phyloP scores from a whole-genome alignment of 2,113 vertebrate species.

The Alosa alosa region DNA sequence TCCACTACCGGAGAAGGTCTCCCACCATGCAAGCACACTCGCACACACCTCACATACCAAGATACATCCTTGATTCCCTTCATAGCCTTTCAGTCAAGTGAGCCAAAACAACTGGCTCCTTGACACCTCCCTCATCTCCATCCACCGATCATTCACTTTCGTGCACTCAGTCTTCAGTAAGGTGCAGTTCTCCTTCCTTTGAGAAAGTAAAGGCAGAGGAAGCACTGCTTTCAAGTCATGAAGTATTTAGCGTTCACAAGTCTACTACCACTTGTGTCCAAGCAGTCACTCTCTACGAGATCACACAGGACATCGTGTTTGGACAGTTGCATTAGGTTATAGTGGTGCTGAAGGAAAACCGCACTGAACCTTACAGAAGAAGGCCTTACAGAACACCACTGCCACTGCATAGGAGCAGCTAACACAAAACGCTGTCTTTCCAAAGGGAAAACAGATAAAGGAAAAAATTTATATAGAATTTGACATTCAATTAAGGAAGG shows the following conservation, averaged over 20 bases:
- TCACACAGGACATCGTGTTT: not conserved
- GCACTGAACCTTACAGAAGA: conserved; percentile 18
- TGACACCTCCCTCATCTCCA: not conserved
- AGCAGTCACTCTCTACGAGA: not conserved
- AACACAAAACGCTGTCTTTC: not conserved
- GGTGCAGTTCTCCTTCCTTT: conserved; percentile 3
- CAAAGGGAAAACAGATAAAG: not conserved
- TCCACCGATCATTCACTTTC: not conserved
- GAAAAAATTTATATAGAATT: not conserved
- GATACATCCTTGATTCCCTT: not conserved
- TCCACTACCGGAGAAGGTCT: conserved; percentile 2
- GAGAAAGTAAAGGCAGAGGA: conserved; percentile 12
- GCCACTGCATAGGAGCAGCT: conserved; percentile 27
- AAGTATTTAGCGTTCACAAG: not conserved
- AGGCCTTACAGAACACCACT: conserved; percentile 29
- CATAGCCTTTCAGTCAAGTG: not conserved
- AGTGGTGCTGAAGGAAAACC: not conserved
- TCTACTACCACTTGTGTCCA: not conserved
- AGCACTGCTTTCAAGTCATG: conserved; percentile 13
- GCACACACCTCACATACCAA: conserved; percentile 10
- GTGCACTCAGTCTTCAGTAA: not conserved
- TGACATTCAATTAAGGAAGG: not conserved
- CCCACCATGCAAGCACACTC: not conserved
- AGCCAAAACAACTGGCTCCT: not conserved
- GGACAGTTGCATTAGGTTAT: not conserved